Evolutionary conservation across 2,888 invertebrate species (phyloP).

Genomic region (Pachycephus smyrnensis): DNA sequence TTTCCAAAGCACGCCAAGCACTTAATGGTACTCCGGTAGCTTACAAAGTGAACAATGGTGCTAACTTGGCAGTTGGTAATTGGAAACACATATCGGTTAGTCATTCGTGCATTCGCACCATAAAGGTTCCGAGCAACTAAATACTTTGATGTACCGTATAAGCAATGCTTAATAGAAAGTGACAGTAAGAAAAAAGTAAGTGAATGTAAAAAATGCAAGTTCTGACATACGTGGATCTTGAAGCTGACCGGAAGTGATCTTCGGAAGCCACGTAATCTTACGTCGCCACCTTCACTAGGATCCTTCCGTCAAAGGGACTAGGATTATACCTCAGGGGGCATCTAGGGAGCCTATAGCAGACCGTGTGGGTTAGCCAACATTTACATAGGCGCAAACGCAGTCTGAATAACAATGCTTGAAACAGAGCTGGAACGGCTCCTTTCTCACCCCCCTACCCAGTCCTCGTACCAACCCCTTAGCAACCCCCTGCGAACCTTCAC

Average conservation of each 20-base stretch:
- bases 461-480: conserved; percentile 4
- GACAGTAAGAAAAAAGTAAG: not conserved
- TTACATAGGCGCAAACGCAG: conserved; percentile 52
- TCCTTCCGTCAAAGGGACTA: conserved; percentile 28
- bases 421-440: conserved; percentile 35
- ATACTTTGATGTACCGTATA: not conserved
- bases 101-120: not conserved
- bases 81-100: not conserved
- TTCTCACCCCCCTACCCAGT: conserved; percentile 13
- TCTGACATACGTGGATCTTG: not conserved
- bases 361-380: conserved; percentile 51
- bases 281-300: not conserved
- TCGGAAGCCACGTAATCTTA: not conserved
- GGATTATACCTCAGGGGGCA: conserved; percentile 39
- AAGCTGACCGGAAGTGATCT: not conserved
- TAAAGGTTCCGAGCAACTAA: not conserved
- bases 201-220: not conserved
- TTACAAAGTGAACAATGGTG: not conserved
- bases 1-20: not conserved
- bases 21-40: not conserved
- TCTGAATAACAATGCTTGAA: conserved; percentile 56
- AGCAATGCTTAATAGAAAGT: not conserved
- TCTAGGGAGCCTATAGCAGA: conserved; percentile 27
- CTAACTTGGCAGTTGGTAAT: not conserved
- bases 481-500: conserved; percentile 6